Base-by-base conservation (phyloP, 2,888 invertebrate species). In the Apantesis nais region DNA sequence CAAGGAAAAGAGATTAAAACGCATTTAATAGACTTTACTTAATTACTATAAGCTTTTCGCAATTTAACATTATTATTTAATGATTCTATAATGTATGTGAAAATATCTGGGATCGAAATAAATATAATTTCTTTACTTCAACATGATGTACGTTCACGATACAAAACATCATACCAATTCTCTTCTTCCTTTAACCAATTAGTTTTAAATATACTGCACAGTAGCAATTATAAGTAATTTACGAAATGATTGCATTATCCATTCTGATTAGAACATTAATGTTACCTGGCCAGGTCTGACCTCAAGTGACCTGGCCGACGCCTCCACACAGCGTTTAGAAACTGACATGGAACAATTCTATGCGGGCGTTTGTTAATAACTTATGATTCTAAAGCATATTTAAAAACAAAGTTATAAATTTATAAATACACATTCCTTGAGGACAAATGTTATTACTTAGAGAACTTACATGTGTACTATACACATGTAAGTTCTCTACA, bases 241-340 rank as follows among this genome's bases (percentile, higher is more conserved):
- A 70, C 65, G 68, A 70, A 80, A 78, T 68, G 71, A 73, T 68
- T 78, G 70, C 75, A 61, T 31, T 80, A 82, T 82, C 66, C 76
- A 73, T 68, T 81, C 82, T 85, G 86, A 87, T 87, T 87, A 85
- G 79, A 77, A 65, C 70, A 82, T 86, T 83, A 84, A 81, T 86
- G 81, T 81, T 79, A 76, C 80, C 73, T 76, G 76, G 76, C 79
- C 75, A 76, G 73, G 84, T 84, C 80, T 83, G 73, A 86, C 85
- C 87, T 80, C 68, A 1, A 31, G 11, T 76, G 74, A 83, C 81
- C 81, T 37, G 65, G 11, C 41, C 39, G 74, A 79, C 82, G 83
- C 82, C 82, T 77, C 78, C 76, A 73, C 80, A 64, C 0, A 37
- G 19, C 63, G 66, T 62, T 74, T 70, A 63, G 66, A 74, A 74